These are phyloP conservation scores for Busseola fusca DNA, from an alignment of 2,888 invertebrate genomes.

Conservation along the genomic window DNA sequence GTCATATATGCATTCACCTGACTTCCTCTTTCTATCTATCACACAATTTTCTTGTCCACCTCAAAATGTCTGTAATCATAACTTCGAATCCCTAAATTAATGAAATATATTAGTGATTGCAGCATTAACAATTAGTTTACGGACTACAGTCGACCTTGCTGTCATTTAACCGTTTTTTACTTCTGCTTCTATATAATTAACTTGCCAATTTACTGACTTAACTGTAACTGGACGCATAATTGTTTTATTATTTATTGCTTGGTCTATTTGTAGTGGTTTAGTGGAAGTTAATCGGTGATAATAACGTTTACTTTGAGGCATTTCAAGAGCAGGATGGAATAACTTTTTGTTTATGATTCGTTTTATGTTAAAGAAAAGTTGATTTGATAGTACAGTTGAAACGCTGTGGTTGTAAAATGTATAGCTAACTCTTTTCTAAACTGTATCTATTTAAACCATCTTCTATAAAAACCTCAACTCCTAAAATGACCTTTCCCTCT, in stretches of 20 bases:
- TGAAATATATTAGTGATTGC: conserved; percentile 20
- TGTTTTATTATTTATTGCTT: conserved; percentile 41
- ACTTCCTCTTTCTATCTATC: background rate
- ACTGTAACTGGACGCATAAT: conserved; percentile 31
- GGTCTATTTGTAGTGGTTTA: conserved; percentile 17
- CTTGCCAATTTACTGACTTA: conserved; percentile 42
- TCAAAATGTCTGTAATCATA: conserved; percentile 11
- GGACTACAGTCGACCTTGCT: conserved; percentile 40
- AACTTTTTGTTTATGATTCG: background rate
- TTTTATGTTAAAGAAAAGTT: too few species aligned
- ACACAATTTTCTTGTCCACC: background rate
- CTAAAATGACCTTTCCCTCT: background rate
- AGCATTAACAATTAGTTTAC: conserved; percentile 20
- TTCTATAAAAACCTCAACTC: too few species aligned
- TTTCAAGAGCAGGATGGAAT: background rate
- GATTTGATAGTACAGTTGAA: too few species aligned
- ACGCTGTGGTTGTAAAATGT: too few species aligned
- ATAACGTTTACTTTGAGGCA: conserved; percentile 1
- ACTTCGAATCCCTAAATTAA: conserved; percentile 11
- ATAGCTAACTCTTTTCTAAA: too few species aligned
- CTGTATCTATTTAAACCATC: too few species aligned
- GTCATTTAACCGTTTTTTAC: conserved; percentile 35
- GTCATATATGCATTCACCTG: too few species aligned
- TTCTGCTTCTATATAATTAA: conserved; percentile 30
- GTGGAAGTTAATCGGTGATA: conserved; percentile 6